Evolutionary conservation across 2,113 vertebrate genomes (phyloP), one percentile per base, ranked within the genome.

Genomic region (Macrotus californicus): DNA sequence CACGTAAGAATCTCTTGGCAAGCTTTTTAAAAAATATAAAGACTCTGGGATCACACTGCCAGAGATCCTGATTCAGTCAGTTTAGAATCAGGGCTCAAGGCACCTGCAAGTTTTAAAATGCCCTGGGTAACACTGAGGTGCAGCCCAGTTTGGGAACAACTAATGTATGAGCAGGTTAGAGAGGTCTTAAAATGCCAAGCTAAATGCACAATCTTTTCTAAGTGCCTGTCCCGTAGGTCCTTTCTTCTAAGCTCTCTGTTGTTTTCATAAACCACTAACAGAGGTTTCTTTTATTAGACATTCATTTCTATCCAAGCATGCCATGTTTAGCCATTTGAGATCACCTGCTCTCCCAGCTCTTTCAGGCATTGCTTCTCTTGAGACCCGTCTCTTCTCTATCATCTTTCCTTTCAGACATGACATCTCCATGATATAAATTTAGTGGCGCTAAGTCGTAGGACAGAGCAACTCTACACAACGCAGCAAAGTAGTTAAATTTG

Each of bases 251-350:
- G 13, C 5, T 3, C 39, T 82, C 76, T 82, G 18, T 59, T 41
- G 41, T 31, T 70, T 94, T 91, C 79, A 82, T 15, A 91, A 75
- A 29, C 24, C 24, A 61, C 77, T 72, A 56, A 89, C 29, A 83
- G 41, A 61, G 26, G 52, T 26, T 93, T 41, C 84, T 43, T 89
- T 76, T 76, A 80, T 83, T 86, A 89, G 82, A 89, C 93, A 79
- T 69, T 66, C 15, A 59, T 94, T 69, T 56, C 52, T 54, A 46
- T 87, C 26, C 76, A 84, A 94, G 50, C 72, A 52, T 46, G 66
- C 50, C 81, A 29, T 3, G 5, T 29, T 73, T 84, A 70, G 43
- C 72, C 69, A 48, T 56, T 34, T 26, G 22, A 50, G 87, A 81
- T 75, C 41, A 59, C 89, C 54, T 26, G 29, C 75, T 41, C 22